Evolutionary conservation across 30 jellyfish, hydroid and myxozoan genomes (phyloP), one percentile per base, ranked within the genome.

Genomic region (Aurelia sp.): DNA sequence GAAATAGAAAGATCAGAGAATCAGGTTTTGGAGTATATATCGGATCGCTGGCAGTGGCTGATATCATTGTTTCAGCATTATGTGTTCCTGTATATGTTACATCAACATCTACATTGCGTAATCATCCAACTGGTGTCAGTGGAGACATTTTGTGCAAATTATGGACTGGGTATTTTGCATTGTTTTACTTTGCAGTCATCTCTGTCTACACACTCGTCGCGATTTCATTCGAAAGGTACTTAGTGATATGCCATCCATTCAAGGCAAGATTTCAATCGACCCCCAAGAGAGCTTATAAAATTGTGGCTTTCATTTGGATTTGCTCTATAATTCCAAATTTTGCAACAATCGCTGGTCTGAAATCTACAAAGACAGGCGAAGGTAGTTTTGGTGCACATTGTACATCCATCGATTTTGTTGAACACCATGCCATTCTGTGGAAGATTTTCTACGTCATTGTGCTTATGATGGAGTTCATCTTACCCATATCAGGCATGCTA

Each of bases 341-440:
- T 18, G 78, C 82, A 11, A 47, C 53, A 1, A 53, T 84, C 4
- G 61, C 24, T n/a, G 93, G 93, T 24, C 85, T 62, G 33, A 21
- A 55, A 27, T 69, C 67, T 0, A 47, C 93, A 7, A 21, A n/a
- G 16, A 68, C 48, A 16, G 41, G 51, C 12, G 35, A 57, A 19
- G 93, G 76, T 20, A 70, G 75, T 44, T 30, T 70, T 70, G 88
- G 88, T 8, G 93, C 93, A 4, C 93, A 84, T 35, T 84, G 93
- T 66, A 84, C 80, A 12, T 13, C 71, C n/a, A n/a, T 44, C 17
- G 30, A 44, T 27, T 48, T 44, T 44, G 55, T 64, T 1, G 58
- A 27, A 58, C 59, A 70, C 19, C 20, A 72, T n/a, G 31, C 7
- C 27, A 8, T 21, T 16, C 10, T 21, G 24, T 67, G 85, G 63